Evolutionary conservation across 2,113 vertebrate species (phyloP), one percentile per base, ranked within the genome.

Genomic region (Leptocoma aspasia): DNA sequence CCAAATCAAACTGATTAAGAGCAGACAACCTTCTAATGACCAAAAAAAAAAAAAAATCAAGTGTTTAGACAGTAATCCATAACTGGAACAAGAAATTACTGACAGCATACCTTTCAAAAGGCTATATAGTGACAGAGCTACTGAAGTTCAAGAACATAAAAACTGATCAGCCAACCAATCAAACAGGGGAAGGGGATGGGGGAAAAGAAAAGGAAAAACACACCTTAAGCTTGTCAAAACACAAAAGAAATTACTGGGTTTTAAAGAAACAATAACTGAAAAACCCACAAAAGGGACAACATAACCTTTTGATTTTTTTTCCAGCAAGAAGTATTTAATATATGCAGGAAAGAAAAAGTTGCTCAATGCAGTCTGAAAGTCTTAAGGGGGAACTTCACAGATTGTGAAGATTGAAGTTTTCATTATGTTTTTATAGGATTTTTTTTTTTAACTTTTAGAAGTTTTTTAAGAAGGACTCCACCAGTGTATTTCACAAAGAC

Each of bases 401-500:
- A 98, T 97, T 98, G 98, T 98, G 98, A 98, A 99, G 98, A 95
- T 77, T 97, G 97, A 98, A 97, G 72, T 94, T 98, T 97, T 94
- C 96, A 78, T 94, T 95, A 23, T 11, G 39, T 64, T 52, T 95
- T 95, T 83, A 57, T 28, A 86, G 50, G 53, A 52, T 17, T 53
- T 59, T 79, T 59, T 79, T 90, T 92, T 94, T 92, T 70, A 93
- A 92, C 92, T 97, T 97, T 98, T 95, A 70, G 41, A 97, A 97
- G 94, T 98, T 97, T 97, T 97, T 69, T 98, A 98, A 98, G 98
- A 98, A 98, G 98, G 98, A 98, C 98, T 98, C 95, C 97, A 98
- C 98, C 98, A 98, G 98, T 98, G 98, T 98, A 98, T 98, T 98
- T 98, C 98, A 99, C 98, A 98, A 98, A 98, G 98, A 98, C 98